These are phyloP conservation scores for Helogale parvula DNA, from an alignment of 2,113 vertebrate genomes.

Conservation along the genomic window DNA sequence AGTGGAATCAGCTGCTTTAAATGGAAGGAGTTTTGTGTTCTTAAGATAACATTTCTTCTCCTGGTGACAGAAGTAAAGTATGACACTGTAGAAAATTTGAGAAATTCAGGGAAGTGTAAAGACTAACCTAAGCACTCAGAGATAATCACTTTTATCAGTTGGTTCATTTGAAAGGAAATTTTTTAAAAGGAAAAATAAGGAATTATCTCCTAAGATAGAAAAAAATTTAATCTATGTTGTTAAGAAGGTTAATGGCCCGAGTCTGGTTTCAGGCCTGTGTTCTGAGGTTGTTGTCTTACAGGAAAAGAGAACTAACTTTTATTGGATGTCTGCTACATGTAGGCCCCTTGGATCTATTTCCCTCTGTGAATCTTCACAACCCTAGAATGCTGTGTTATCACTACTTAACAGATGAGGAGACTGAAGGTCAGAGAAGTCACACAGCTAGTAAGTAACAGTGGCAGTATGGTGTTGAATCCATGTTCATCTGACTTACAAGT, in stretches of 20 bases:
- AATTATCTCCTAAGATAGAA: constrained; percentile 48
- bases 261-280: constrained; percentile 55
- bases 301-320: constrained; percentile 73
- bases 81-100: constrained; percentile 34
- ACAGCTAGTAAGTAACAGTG: not conserved
- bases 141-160: constrained; percentile 33
- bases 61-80: not conserved
- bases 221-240: constrained; percentile 28
- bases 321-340: not conserved
- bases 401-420: not conserved
- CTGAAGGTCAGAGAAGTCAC: constrained; percentile 1
- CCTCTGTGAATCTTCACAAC: constrained; percentile 20
- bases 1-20: constrained; percentile 38
- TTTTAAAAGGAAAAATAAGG: constrained; percentile 9
- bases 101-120: constrained; percentile 40
- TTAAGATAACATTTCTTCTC: constrained; percentile 41
- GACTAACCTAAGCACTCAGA: not conserved
- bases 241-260: not conserved
- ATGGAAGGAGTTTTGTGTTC: not conserved
- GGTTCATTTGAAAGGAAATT: constrained; percentile 28
- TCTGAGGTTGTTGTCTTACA: constrained; percentile 42
- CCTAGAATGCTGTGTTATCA: not conserved
- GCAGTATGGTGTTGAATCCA: accelerated
- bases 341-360: constrained; percentile 34
- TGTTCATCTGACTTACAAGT: not conserved